Evolutionary conservation across 2,113 vertebrate genomes (phyloP), one percentile per base, ranked within the genome.

Genomic region (Semicossyphus pulcher): DNA sequence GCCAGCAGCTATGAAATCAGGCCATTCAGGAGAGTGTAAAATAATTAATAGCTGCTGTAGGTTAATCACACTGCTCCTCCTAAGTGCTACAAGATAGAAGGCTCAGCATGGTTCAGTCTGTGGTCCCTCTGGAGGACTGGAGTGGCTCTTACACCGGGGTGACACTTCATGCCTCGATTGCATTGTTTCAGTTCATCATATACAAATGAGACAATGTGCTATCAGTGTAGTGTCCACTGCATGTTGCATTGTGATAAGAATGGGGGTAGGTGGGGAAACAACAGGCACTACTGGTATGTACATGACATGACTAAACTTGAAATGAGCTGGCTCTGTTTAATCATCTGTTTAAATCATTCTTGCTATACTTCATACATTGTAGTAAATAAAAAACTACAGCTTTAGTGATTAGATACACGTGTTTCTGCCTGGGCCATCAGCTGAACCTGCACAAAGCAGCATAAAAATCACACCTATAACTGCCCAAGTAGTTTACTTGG

Each of bases 161-260:
- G 73, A 78, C 73, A 70, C 73, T 56, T 70, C 41, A 73, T 59
- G 67, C 26, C 26, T 77, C 74, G 53, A 77, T 70, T 78, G 48
- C 54, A 78, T 74, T 74, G 42, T 73, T 78, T 59, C 68, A 45
- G 58, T 85, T 76, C 53, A 78, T 85, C 66, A 16, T 77, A 70
- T 81, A 67, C 42, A 70, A 78, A 85, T 81, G 64, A 78, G 42
- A 62, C 10, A 41, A 66, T 62, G 34, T 41, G 54, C 32, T 37
- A 49, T 58, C 37, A 36, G 8, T 56, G 80, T 56, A 49, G 37
- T 49, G n/a, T 54, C 2, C 16, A 28, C 20, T 63, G n/a, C 21
- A 21, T 16, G 39, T 23, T 21, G 62, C 7, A 20, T 21, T 28
- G 20, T 57, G 41, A 31, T 39, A 12, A 39, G 31, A 41, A 59